phyloP scores from a whole-genome alignment of 92 coral and sea anemone species.

The Blastomussa wellsi region DNA sequence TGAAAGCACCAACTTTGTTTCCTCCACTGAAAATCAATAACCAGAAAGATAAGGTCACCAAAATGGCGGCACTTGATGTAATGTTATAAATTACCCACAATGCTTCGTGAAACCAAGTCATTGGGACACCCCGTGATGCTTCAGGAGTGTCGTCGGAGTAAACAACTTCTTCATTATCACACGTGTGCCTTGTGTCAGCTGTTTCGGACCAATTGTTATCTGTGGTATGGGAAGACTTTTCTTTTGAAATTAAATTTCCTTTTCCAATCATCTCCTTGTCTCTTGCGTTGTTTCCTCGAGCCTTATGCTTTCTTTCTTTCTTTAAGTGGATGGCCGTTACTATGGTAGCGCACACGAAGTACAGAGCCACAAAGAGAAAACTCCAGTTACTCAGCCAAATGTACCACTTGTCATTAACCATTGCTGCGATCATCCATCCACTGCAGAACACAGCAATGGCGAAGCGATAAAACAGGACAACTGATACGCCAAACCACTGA shows the following conservation, averaged over 20 bases:
- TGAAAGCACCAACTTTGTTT: constrained; percentile 55
- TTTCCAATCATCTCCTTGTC: constrained; percentile 20
- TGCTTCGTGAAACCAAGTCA: constrained; percentile 79
- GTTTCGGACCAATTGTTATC: not conserved
- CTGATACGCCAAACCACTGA: constrained; percentile 75
- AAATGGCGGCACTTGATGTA: constrained; percentile 53
- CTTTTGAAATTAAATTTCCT: not conserved
- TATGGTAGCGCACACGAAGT: constrained; percentile 65
- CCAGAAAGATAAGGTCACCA: constrained; percentile 75
- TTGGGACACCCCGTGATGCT: constrained; percentile 30
- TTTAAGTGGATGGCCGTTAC: constrained; percentile 60
- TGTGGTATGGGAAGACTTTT: not conserved
- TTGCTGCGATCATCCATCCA: constrained; percentile 71
- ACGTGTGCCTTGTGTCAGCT: not conserved
- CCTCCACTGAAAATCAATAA: constrained; percentile 32
- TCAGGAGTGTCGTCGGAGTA: constrained; percentile 3
- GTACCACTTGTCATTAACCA: constrained; percentile 72
- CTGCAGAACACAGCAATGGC: constrained; percentile 68
- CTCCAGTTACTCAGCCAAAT: constrained; percentile 93
- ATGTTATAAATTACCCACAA: constrained; percentile 82
- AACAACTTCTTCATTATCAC: constrained; percentile 9
- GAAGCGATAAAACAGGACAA: constrained; percentile 59
- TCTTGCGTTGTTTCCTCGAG: not conserved
- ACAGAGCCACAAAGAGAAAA: constrained; percentile 54
- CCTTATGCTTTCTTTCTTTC: constrained; percentile 40